Percentiles rank a stretch among this genome's conserved stretches.
Evolutionary conservation across 1,140 invertebrate genomes (phyloP).

Genomic region (Caenorhabditis remanei): DNA sequence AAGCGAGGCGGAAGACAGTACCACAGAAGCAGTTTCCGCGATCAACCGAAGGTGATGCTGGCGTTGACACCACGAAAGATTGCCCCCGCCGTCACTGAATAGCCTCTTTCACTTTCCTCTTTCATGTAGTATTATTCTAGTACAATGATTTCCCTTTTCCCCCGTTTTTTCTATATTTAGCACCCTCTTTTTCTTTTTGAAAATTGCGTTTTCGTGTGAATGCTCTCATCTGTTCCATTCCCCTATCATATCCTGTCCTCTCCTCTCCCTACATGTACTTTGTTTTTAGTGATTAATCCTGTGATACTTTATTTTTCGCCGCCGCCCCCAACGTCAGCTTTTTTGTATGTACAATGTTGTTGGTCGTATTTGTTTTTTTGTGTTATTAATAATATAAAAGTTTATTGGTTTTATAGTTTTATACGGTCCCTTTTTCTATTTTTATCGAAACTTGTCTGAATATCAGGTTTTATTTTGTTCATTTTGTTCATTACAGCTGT

Average conservation of each 20-base stretch:
- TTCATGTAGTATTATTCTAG: no score
- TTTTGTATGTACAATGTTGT: slow-evolving; percentile 11
- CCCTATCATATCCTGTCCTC: no score
- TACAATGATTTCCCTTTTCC: no score
- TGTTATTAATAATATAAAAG: slow-evolving; percentile 40
- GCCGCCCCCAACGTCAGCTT: background rate
- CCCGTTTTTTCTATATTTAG: no score
- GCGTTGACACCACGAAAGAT: slow-evolving; percentile 31
- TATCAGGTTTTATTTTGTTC: no score
- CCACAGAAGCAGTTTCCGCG: slow-evolving; percentile 18
- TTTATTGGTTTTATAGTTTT: no score
- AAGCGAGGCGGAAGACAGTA: background rate
- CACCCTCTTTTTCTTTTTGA: background rate
- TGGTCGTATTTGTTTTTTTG: slow-evolving; percentile 20
- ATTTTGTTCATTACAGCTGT: no score
- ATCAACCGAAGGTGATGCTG: slow-evolving; percentile 48
- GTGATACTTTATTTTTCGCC: slow-evolving; percentile 8
- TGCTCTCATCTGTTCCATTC: slow-evolving; percentile 18
- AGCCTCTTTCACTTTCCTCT: background rate
- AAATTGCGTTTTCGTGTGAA: background rate
- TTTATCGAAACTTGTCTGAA: background rate
- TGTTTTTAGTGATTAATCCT: slow-evolving; percentile 51
- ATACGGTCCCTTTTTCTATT: no score
- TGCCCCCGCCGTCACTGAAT: background rate
- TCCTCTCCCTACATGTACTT: slow-evolving; percentile 13